Base-by-base conservation (phyloP, 2,113 vertebrate species). In the Tautogolabrus adspersus region DNA sequence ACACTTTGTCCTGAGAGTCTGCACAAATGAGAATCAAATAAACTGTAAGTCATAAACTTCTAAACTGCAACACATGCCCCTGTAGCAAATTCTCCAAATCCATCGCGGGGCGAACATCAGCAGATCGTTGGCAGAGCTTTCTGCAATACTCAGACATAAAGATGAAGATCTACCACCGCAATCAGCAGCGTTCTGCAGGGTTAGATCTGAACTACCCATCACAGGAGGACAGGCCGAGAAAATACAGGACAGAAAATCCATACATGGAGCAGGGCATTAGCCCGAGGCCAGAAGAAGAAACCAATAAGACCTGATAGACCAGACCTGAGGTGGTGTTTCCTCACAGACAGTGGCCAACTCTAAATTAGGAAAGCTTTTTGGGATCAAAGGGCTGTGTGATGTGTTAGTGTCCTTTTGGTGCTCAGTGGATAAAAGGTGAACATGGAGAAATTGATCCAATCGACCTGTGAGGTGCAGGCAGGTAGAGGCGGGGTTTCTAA, bases 201-300 rank as follows among this genome's bases (percentile, higher is more conserved):
- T 84, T 87, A 81, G 74, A 89, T 77, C 78, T 87, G 81, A 91
- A 83, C 88, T 83, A 88, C 90, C 82, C 79, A 88, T 93, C 92
- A 90, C 80, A 66, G 68, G 69, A 49, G 75, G 89, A 91, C 85
- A 84, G 78, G 77, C 81, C 77, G 72, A 92, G 79, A 86, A 89
- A 87, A 83, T 77, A 82, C 81, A 81, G 76, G 82, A 90, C 82
- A 85, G 88, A 74, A 91, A 93, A 93, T 93, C 92, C 74, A 92
- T 93, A 90, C 77, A 19, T 61, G 86, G 70, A 84, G 69, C 72
- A 42, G 44, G 79, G 73, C 83, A 75, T 85, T 75, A 90, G 77
- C 82, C 72, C 54, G 59, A 81, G 83, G 74, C 82, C 80, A 52
- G 49, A 52, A 81, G 74, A 75, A 72, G 85, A 49, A 89, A 81